Conservation (phyloP, 2,797 vertebrate genomes). For the Onychomys arenicola region DNA sequence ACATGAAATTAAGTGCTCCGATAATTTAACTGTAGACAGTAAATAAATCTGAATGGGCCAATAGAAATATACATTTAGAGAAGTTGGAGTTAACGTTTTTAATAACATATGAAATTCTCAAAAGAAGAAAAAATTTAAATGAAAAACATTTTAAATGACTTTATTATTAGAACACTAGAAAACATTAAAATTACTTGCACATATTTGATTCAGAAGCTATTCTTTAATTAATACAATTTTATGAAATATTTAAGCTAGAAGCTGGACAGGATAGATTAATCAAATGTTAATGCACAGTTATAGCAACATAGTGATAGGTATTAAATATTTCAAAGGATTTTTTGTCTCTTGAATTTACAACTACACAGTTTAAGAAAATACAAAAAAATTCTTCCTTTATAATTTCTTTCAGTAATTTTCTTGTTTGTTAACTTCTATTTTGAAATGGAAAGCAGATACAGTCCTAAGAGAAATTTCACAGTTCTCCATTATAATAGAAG, state of each 20-base stretch:
- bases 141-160: not conserved
- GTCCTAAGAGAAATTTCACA: not conserved
- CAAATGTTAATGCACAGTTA: not conserved
- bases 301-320: not conserved
- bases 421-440: conserved; percentile 37
- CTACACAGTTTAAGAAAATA: not conserved
- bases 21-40: conserved; percentile 16
- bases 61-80: conserved; percentile 1
- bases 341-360: not conserved
- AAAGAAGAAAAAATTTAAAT: not conserved
- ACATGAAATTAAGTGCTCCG: conserved; percentile 7
- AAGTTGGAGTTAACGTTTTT: not conserved
- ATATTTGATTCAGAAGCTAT: conserved; percentile 25
- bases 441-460: not conserved
- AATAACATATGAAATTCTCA: not conserved
- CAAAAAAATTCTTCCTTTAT: not conserved
- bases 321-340: conserved; percentile 31
- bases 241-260: not conserved
- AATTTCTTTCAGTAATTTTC: conserved; percentile 11
- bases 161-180: not conserved
- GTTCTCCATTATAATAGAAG: not conserved
- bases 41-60: not conserved
- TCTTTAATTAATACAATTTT: conserved; percentile 3
- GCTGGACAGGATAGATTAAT: not conserved
- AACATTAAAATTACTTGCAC: not conserved